These are phyloP conservation scores for Pantherophis vulpinus DNA, from an alignment of 2,797 vertebrate species.

Conservation along the genomic window DNA sequence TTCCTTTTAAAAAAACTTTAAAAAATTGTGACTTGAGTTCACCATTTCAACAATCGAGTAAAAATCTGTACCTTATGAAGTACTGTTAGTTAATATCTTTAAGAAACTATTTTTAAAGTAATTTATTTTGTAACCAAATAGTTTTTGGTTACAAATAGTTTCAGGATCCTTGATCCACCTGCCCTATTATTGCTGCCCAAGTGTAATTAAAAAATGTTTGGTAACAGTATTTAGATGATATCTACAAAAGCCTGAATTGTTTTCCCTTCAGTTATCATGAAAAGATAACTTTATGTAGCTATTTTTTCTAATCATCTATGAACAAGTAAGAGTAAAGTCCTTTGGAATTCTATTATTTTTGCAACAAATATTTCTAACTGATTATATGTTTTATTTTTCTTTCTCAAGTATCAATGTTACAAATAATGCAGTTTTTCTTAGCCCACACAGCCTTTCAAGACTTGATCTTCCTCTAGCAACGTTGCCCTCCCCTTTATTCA, in stretches of 20 bases:
- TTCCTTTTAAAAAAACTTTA: no score
- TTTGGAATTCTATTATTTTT: not conserved
- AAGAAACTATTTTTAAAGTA: not conserved
- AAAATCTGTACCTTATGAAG: not conserved
- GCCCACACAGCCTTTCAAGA: not conserved
- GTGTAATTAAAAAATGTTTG: not conserved
- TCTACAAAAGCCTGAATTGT: not conserved
- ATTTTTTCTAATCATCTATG: not conserved
- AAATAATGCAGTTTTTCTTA: not conserved
- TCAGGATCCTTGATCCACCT: not conserved
- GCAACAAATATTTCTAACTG: not conserved
- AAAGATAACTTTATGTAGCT: not conserved
- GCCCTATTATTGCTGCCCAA: not conserved
- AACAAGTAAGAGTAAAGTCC: not conserved
- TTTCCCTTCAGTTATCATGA: not conserved
- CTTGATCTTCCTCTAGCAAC: not conserved
- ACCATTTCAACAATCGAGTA: not conserved
- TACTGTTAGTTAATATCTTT: not conserved
- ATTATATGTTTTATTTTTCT: not conserved
- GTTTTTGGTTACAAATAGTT: not conserved
- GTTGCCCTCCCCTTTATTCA: not conserved
- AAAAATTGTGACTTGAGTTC: not conserved
- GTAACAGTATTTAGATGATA: not conserved
- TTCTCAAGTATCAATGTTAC: not conserved
- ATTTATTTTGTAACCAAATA: not conserved